A percentile compares a stretch with the other conserved stretches of the same genome.
phyloP scores from a whole-genome alignment of 2,113 vertebrate species.

The Sander lucioperca region DNA sequence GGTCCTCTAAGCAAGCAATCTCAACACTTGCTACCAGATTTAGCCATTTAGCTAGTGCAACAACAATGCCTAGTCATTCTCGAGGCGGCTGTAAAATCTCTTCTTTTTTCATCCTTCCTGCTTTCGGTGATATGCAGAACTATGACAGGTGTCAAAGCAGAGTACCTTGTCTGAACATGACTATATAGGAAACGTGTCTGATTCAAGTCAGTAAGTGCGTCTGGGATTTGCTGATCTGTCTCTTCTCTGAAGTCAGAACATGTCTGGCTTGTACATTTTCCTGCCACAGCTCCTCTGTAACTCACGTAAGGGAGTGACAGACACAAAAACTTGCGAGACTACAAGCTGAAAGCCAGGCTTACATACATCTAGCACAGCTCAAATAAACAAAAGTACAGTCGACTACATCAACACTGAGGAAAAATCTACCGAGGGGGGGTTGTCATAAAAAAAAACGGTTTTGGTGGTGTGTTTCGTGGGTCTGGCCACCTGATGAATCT shows the following conservation, averaged over 20 bases:
- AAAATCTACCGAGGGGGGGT: background rate
- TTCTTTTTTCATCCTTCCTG: background rate
- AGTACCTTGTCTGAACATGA: constrained; percentile 66
- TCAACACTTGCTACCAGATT: background rate
- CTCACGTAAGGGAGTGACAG: constrained; percentile 30
- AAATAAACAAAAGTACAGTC: background rate
- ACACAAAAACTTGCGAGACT: background rate
- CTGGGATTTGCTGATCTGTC: constrained; percentile 64
- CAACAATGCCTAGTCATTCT: background rate
- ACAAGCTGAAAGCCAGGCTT: constrained; percentile 10
- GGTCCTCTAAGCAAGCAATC: background rate
- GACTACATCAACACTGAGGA: background rate
- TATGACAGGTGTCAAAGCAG: constrained; percentile 70
- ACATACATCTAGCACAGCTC: background rate
- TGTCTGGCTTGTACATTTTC: constrained; percentile 42
- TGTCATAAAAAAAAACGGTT: background rate
- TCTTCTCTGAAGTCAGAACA: constrained; percentile 48
- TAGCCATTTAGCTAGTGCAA: background rate
- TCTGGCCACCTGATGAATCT: background rate
- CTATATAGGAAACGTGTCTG: constrained; percentile 54
- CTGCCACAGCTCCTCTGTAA: constrained; percentile 30
- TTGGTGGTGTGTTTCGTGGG: background rate
- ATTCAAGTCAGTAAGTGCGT: constrained; percentile 60
- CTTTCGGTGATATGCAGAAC: constrained; percentile 56
- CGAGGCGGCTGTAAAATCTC: background rate